Evolutionary conservation across 2,113 vertebrate species (phyloP).

Genomic region (Parus major): DNA sequence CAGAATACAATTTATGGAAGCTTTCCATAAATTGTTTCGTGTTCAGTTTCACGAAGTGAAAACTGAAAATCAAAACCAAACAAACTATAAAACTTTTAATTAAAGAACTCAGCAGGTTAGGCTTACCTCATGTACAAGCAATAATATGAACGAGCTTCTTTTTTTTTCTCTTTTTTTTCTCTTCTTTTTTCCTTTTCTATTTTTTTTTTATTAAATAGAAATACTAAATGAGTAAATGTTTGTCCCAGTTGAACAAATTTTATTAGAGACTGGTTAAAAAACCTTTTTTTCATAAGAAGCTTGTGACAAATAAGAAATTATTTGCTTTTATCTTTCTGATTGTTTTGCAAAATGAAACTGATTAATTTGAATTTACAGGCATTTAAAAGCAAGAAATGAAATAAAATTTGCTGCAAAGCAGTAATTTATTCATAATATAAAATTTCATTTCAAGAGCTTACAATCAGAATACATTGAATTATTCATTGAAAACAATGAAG

Average conservation of each 20-base stretch:
- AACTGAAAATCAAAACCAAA: not conserved
- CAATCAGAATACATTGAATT: not conserved
- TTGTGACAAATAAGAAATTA: not conserved
- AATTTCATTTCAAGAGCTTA: not conserved
- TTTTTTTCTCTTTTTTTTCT: not conserved
- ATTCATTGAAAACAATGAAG: constrained; percentile 8
- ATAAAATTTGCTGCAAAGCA: not conserved
- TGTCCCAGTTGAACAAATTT: not conserved
- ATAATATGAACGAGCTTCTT: not conserved
- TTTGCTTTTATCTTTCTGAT: not conserved
- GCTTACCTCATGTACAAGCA: not conserved
- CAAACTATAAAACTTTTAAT: not conserved
- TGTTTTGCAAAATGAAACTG: not conserved
- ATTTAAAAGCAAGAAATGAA: constrained; percentile 6
- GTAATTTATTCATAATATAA: not conserved
- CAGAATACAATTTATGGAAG: not conserved
- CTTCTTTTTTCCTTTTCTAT: not conserved
- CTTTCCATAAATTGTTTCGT: not conserved
- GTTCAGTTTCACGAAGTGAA: not conserved
- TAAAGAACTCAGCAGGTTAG: not conserved
- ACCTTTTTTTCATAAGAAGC: not conserved
- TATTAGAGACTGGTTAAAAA: not conserved
- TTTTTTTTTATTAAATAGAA: not conserved
- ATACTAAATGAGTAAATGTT: not conserved
- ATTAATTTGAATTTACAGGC: not conserved